Percentiles rank a stretch among this genome's conserved stretches.
Conservation (phyloP, 2,113 vertebrate species). For the Peromyscus polionotus region DNA sequence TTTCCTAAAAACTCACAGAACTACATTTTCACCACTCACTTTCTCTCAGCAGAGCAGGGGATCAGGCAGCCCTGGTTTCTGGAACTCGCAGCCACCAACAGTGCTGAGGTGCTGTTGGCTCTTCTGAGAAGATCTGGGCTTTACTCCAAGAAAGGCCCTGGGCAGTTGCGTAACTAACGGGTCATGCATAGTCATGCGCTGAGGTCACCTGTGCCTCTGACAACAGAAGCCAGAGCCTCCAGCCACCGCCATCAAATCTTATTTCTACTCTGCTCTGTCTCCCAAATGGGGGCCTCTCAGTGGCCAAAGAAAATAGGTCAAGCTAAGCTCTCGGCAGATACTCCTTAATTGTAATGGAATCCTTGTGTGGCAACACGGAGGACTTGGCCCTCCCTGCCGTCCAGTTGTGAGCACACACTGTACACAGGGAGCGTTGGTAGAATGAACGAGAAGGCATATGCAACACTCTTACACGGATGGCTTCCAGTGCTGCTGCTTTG, state of each 20-base stretch:
- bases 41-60: neutral
- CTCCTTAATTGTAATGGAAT: slow-evolving; percentile 42
- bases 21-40: neutral
- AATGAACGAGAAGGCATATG: neutral
- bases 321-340: slow-evolving; percentile 27
- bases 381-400: neutral
- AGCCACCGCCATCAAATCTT: neutral
- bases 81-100: neutral
- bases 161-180: neutral
- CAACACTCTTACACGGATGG: neutral
- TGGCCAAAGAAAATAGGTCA: slow-evolving; percentile 54
- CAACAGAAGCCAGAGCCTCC: slow-evolving; percentile 24
- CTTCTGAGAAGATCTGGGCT: neutral
- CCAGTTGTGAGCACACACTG: neutral
- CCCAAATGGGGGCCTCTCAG: neutral
- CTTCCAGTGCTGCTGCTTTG: neutral
- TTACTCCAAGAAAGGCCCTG: neutral
- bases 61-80: neutral
- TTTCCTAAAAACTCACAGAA: slow-evolving; percentile 12
- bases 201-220: neutral
- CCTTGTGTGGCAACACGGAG: neutral
- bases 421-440: neutral
- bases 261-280: slow-evolving; percentile 37
- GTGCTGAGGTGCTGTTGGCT: neutral
- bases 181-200: neutral